Evolutionary conservation across 2,797 vertebrate genomes (phyloP).

Genomic region (Tokudaia tokunoshimensis): DNA sequence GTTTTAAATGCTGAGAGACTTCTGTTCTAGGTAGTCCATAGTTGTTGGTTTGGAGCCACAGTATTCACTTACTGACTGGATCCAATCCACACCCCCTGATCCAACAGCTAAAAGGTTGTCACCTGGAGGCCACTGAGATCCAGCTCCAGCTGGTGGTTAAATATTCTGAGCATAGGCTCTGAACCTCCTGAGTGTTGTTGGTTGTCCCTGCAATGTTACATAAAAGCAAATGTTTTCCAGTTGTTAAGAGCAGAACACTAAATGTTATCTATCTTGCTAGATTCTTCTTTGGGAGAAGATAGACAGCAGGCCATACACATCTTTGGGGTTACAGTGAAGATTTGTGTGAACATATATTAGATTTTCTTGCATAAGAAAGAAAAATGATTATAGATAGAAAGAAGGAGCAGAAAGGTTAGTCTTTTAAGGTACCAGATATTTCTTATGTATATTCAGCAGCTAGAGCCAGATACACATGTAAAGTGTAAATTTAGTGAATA

Average conservation of each 20-base stretch:
- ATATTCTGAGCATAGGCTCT: background rate
- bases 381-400: background rate
- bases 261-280: background rate
- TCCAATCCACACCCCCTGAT: background rate
- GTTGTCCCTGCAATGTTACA: constrained; percentile 20
- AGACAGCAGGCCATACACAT: background rate
- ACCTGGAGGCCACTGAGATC: background rate
- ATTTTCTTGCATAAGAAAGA: constrained; percentile 14
- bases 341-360: constrained; percentile 11
- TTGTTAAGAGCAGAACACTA: constrained; percentile 4
- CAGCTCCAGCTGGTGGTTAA: constrained; percentile 25
- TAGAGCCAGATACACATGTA: background rate
- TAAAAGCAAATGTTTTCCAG: background rate
- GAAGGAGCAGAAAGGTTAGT: background rate
- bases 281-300: constrained; percentile 7
- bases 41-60: background rate
- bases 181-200: background rate
- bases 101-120: constrained; percentile 32
- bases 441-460: background rate
- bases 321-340: background rate
- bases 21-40: background rate
- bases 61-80: background rate
- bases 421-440: background rate
- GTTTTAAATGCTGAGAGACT: background rate
- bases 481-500: background rate